Evolutionary conservation across 2,113 vertebrate genomes (phyloP), one percentile per base, ranked within the genome.

Genomic region (Ochotona princeps): DNA sequence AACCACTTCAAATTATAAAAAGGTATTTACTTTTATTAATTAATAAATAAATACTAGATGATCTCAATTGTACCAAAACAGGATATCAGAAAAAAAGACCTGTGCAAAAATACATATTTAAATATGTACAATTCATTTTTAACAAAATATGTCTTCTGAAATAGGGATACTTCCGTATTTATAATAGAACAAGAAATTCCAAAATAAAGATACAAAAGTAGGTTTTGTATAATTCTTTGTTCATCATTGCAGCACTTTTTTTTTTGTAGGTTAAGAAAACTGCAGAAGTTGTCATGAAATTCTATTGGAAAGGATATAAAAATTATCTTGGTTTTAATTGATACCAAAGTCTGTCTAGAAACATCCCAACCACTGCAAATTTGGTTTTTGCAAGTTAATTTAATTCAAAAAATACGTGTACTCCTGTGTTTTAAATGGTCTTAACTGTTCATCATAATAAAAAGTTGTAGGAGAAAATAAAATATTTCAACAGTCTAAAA

Each of bases 31-130:
- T 97, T 97, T 98, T 97, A 98, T 98, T 98, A 98, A 98, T 98
- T 98, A 98, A 98, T 99, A 99, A 99, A 99, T 99, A 99, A 99
- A 99, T 99, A 99, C 98, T 98, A 98, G 99, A 99, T 98, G 98
- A 98, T 99, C 98, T 99, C 98, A 99, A 98, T 98, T 99, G 99
- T 99, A 99, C 99, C 99, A 99, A 99, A 99, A 99, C 98, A 98
- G 98, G 98, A 98, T 98, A 98, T 98, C 98, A 99, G 99, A 98
- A 98, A 99, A 99, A 99, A 99, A 98, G 98, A 98, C 98, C 98
- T 99, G 99, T 99, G 99, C 99, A 99, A 99, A 99, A 99, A 99
- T 99, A 99, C 99, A 99, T 99, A 99, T 99, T 99, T 99, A 98
- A 98, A 98, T 99, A 99, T 99, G 99, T 99, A 99, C 99, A 99